phyloP scores from a whole-genome alignment of 2,797 vertebrate species.

The Gymnothorax reevesii region DNA sequence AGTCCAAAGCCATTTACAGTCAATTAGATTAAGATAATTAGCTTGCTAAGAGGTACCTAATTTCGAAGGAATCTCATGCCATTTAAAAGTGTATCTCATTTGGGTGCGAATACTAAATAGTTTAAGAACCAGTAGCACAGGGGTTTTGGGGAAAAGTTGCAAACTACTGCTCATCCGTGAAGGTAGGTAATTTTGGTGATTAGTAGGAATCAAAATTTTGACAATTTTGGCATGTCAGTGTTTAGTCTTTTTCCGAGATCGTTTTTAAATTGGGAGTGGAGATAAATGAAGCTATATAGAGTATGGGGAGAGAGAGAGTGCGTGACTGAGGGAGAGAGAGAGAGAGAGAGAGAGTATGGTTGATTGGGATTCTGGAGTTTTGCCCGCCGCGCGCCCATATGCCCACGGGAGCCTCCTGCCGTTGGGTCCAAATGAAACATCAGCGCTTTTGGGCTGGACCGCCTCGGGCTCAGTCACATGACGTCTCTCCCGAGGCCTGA shows the following conservation, averaged over 20 bases:
- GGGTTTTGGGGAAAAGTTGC: background rate
- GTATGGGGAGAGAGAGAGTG: too few relatives aligned
- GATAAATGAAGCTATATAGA: too few relatives aligned
- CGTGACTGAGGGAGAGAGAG: background rate
- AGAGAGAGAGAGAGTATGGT: background rate
- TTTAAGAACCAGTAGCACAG: background rate
- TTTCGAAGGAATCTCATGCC: too few relatives aligned
- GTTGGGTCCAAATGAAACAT: background rate
- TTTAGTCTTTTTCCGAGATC: too few relatives aligned
- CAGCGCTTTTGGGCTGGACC: background rate
- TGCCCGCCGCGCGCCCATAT: background rate
- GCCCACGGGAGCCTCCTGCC: background rate
- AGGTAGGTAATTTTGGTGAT: background rate
- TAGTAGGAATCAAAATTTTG: background rate
- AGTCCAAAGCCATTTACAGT: too few relatives aligned
- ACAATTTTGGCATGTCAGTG: background rate
- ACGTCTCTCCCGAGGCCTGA: background rate
- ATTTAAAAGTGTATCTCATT: too few relatives aligned
- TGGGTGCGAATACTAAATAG: too few relatives aligned
- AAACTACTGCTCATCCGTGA: background rate
- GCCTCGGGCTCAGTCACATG: background rate
- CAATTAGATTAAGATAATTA: too few relatives aligned
- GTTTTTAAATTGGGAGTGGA: too few relatives aligned
- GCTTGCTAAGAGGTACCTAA: too few relatives aligned
- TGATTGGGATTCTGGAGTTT: background rate